Base-by-base conservation (phyloP, 2,797 vertebrate genomes). In the Corythornis leucogaster region DNA sequence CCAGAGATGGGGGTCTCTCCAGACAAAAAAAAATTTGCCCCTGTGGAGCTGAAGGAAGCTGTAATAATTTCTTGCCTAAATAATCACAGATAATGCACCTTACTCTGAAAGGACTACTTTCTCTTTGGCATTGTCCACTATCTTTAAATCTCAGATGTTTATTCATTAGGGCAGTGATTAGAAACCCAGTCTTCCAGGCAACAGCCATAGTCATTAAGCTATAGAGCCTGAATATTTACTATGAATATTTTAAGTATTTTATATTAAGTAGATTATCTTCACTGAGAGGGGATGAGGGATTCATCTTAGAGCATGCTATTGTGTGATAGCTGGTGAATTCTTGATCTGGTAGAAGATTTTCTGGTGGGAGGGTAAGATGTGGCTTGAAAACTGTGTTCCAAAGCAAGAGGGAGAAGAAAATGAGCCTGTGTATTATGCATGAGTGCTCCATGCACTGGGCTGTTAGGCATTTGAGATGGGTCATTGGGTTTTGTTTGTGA, bases 111-210 rank as follows among this genome's bases (percentile, higher is more conserved):
- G 28, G 35, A 87, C 43, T 55, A 75, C 68, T 80, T 94, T 88
- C 30, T 82, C 43, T 89, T 89, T 50, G 68, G 13, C 43, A 38
- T 67, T 85, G 71, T 77, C 78, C 54, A 75, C 38, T 90, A 85
- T 86, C 87, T 66, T 31, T 35, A 83, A 64, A 92, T 92, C 81
- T 92, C 92, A 80, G 76, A 91, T 55, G 58, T 87, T 93, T 95
- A 93, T 94, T 95, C 89, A 94, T 91, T 78, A 85, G 21, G 35
- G 45, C 22, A 75, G 18, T 69, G 87, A 89, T 93, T 91, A 94
- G 62, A 89, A 94, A 73, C 17, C 28, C 54, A 85, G 62, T 89
- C 66, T 94, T 93, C 54, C 73, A 89, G 55, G 59, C 73, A 89
- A 83, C 19, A 89, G 33, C 26, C 24, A 0, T 50, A 46, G 30